Base-by-base conservation (phyloP, 2,888 invertebrate species). In the Monochamus alternatus region DNA sequence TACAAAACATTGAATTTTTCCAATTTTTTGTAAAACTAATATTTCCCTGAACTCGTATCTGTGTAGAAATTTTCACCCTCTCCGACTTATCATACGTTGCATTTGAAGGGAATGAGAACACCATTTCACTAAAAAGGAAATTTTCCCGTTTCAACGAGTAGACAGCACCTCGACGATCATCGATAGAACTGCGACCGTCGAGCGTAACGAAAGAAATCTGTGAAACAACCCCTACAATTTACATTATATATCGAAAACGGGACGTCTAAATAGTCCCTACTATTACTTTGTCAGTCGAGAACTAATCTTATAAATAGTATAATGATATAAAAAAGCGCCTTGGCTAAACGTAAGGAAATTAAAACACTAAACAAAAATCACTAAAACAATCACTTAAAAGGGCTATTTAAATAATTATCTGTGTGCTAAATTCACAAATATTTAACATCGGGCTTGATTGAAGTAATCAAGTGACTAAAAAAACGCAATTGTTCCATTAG, bases 381-480 rank as follows among this genome's bases (percentile, higher is more conserved):
- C 44, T 76, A 77, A 77, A 76, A 76, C 77, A 76, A 77, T 70
- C 58, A 74, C 67, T 76, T 68, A 68, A 22, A 22, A 70, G 70
- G 5, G 68, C 43, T 64, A 63, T 73, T 75, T 64, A 73, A 75
- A 74, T 75, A 55, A 75, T 72, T 76, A 77, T 78, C 78, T 75
- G 66, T 79, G 76, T 38, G 38, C 1, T 71, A 75, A 78, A 73
- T 75, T 78, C 73, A 80, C 77, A 75, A 75, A 73, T 65, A 74
- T 78, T 0, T 78, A 82, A 83, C 83, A 80, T 80, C 5, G 78
- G 77, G 83, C 84, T 83, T 82, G 83, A 84, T 79, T 76, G 60
- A 68, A 52, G 66, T 72, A 81, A 84, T 79, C 83, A 83, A 84
- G 83, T 84, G 83, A 84, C 84, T 83, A 84, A 81, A 38, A 38